Percentiles rank a stretch among this genome's conserved stretches.
Evolutionary conservation across 2,113 vertebrate genomes (phyloP).

Genomic region (Thinocorus orbignyianus): DNA sequence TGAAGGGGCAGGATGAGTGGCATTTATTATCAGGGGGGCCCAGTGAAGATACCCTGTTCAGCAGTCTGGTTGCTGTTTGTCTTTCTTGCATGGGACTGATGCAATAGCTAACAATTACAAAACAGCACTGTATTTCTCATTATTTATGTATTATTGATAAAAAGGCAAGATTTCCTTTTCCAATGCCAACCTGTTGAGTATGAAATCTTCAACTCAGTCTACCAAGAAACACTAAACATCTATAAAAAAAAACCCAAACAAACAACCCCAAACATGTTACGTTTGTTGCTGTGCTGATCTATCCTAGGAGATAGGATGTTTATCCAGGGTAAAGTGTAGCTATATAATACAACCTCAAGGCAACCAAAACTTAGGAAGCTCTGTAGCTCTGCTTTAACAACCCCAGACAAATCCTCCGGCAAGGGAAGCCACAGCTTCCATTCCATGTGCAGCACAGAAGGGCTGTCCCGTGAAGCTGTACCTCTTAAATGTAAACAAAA

Average conservation of each 20-base stretch:
- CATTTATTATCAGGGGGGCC: fast-evolving
- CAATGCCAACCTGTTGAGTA: background rate
- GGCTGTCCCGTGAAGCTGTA: background rate
- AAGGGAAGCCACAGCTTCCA: background rate
- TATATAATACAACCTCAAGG: background rate
- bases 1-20: background rate
- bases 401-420: background rate
- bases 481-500: background rate
- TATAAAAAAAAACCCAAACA: background rate
- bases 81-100: fast-evolving
- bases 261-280: background rate
- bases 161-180: background rate
- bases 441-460: background rate
- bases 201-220: background rate
- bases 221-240: background rate
- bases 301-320: background rate
- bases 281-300: background rate
- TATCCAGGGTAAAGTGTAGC: background rate
- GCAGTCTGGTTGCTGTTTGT: background rate
- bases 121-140: background rate
- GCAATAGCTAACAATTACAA: background rate
- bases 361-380: background rate
- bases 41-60: too few relatives aligned
- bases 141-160: background rate
- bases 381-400: background rate